These are phyloP conservation scores for Gryllus longicercus DNA, from an alignment of 2,888 invertebrate genomes.

Conservation along the genomic window DNA sequence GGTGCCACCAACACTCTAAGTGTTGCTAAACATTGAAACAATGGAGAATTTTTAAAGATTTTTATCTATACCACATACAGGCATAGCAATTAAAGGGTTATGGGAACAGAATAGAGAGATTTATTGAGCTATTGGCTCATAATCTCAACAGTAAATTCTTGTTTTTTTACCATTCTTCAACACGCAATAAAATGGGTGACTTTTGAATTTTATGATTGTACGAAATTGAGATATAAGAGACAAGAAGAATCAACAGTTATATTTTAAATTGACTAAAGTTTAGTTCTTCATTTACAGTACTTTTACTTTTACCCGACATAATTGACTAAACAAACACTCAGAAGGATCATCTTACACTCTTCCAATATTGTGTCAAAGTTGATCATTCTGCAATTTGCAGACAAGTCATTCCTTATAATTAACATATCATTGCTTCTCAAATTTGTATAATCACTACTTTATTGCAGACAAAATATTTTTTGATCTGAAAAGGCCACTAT, in stretches of 20 bases:
- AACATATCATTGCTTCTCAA: neutral
- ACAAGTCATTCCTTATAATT: constrained; percentile 18
- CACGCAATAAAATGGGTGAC: constrained; percentile 31
- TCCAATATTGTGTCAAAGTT: neutral
- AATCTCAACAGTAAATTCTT: neutral
- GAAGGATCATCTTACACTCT: constrained; percentile 12
- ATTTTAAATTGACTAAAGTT: constrained; percentile 35
- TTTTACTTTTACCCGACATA: constrained; percentile 31
- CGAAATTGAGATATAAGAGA: constrained; percentile 34
- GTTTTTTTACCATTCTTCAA: neutral
- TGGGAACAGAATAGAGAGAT: neutral
- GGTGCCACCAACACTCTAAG: neutral
- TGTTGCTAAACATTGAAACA: constrained; percentile 17
- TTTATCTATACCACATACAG: neutral
- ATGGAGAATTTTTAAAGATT: constrained; percentile 7
- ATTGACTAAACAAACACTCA: constrained; percentile 30
- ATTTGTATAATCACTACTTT: constrained; percentile 24
- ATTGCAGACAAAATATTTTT: constrained; percentile 23
- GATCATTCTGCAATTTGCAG: constrained; percentile 17
- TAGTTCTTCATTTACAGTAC: constrained; percentile 17
- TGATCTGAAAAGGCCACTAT: constrained; percentile 22
- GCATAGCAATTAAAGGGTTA: constrained; percentile 9
- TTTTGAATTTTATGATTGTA: constrained; percentile 33
- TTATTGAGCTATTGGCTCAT: neutral
- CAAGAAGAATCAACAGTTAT: constrained; percentile 32